Percentiles rank a stretch among this genome's conserved stretches.
phyloP scores from a whole-genome alignment of 2,888 invertebrate species.

The Pollenia griseotomentosa region DNA sequence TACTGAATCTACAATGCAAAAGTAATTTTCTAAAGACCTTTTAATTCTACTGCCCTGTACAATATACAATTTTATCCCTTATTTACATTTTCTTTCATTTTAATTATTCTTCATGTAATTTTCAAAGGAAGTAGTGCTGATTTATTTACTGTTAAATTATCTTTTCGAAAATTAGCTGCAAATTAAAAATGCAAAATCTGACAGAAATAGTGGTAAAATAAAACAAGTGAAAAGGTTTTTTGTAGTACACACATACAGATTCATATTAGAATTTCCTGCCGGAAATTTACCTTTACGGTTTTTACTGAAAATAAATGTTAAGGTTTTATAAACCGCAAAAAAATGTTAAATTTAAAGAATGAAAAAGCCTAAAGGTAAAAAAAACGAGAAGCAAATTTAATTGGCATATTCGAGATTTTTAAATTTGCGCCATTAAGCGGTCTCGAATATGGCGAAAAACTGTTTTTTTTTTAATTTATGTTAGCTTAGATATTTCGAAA shows the following conservation, averaged over 20 bases:
- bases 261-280: constrained; percentile 32
- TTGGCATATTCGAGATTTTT: no score
- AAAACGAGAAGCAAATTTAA: not conserved
- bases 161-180: constrained; percentile 28
- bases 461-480: no score
- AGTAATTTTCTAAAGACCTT: no score
- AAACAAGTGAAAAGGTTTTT: not conserved
- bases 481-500: no score
- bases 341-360: no score
- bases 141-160: constrained; percentile 49
- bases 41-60: no score
- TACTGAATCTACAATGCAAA: no score
- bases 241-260: not conserved
- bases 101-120: not conserved
- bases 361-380: not conserved
- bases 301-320: not conserved
- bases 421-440: no score
- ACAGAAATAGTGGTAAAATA: not conserved
- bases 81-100: not conserved
- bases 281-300: constrained; percentile 8
- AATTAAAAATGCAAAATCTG: constrained; percentile 30
- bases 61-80: no score
- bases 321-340: no score
- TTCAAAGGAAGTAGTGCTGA: constrained; percentile 44
- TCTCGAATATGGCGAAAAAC: no score